phyloP scores from a whole-genome alignment of 2,888 invertebrate genomes.

The Ctena decussata region DNA sequence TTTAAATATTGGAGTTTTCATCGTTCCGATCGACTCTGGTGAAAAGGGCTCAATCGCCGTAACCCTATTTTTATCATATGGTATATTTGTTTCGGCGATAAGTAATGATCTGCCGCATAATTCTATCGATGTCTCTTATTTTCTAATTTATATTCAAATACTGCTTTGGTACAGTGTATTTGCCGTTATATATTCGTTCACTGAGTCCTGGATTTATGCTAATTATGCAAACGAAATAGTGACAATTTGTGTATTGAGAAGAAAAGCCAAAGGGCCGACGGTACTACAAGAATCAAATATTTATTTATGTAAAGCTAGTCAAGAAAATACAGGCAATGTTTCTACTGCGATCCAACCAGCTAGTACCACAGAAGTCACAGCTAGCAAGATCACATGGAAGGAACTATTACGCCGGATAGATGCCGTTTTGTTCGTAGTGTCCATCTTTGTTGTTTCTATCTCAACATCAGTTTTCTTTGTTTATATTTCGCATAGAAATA shows the following conservation, averaged over 20 bases:
- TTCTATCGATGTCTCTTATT: slow-evolving; percentile 14
- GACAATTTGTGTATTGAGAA: neutral
- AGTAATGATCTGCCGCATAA: slow-evolving; percentile 60
- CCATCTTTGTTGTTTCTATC: too few species aligned
- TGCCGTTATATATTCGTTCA: neutral
- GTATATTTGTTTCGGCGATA: slow-evolving; percentile 57
- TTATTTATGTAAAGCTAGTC: neutral
- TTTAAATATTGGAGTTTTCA: slow-evolving; percentile 55
- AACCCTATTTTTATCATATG: slow-evolving; percentile 61
- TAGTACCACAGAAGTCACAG: neutral
- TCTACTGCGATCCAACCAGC: neutral
- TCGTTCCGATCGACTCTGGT: slow-evolving; percentile 60
- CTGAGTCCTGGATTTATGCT: neutral
- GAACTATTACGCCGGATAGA: too few species aligned
- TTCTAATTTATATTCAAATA: neutral
- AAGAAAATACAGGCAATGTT: neutral
- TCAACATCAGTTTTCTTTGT: too few species aligned
- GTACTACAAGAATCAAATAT: neutral
- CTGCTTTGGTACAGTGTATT: neutral
- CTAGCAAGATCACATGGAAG: too few species aligned
- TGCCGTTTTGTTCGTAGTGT: too few species aligned
- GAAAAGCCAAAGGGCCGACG: neutral
- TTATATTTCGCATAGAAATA: too few species aligned
- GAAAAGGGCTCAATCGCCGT: slow-evolving; percentile 65
- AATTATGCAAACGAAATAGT: neutral